Conservation (phyloP, 2,113 vertebrate species). For the Syngnathus floridae region DNA sequence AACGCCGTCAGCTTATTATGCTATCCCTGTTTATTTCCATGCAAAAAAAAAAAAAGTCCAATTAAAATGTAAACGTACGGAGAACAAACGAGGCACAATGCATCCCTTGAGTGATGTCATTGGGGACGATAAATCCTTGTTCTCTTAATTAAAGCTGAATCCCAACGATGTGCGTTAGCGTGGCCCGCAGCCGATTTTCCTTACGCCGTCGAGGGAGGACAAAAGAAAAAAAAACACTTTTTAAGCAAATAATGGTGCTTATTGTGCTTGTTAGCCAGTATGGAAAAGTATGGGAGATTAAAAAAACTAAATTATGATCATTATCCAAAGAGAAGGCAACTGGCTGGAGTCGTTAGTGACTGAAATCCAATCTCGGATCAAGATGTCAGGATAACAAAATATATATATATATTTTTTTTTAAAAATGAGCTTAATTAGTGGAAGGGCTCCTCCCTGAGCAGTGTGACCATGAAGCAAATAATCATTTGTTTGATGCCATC, state of each 20-base stretch:
- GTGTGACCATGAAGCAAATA: background rate
- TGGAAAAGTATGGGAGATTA: constrained; percentile 1
- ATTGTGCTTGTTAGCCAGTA: constrained; percentile 34
- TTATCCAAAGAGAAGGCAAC: constrained; percentile 11
- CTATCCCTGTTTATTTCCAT: background rate
- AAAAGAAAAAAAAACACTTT: constrained; percentile 21
- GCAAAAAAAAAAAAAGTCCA: background rate
- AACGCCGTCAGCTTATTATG: background rate
- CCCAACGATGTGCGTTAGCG: constrained; percentile 31
- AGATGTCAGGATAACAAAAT: background rate
- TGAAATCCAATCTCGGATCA: constrained; percentile 7
- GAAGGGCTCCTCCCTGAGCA: background rate
- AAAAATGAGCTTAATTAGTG: background rate
- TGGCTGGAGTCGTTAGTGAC: constrained; percentile 16
- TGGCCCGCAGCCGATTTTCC: constrained; percentile 34
- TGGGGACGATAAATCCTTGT: constrained; percentile 54
- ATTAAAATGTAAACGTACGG: constrained; percentile 31
- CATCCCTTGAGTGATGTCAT: constrained; percentile 39
- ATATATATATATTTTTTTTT: no score
- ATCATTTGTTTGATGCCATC: background rate
- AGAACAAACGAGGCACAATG: constrained; percentile 40
- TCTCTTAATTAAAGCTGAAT: constrained; percentile 61
- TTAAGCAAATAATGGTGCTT: constrained; percentile 48
- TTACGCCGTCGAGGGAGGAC: constrained; percentile 24
- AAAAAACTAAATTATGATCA: constrained; percentile 22